Evolutionary conservation across 2,113 vertebrate genomes (phyloP).

Genomic region (Saimiri boliviensis): DNA sequence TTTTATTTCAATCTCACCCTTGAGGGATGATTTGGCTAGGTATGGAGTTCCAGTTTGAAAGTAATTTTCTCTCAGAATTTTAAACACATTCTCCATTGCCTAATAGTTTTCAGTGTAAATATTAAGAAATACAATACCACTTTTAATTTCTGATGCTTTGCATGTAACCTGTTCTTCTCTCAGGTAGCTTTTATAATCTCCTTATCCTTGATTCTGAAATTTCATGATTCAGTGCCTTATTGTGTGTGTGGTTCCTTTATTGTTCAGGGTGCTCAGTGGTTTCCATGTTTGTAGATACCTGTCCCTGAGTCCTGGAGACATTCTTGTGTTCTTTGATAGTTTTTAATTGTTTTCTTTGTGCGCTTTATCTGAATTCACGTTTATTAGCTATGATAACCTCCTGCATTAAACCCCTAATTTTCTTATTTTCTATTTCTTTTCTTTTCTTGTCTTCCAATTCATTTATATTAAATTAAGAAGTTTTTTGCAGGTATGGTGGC

Average conservation of each 20-base stretch:
- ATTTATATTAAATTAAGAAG: neutral
- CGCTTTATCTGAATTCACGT: neutral
- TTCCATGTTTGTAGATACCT: neutral
- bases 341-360: neutral
- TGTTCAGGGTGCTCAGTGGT: neutral
- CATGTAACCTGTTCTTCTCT: conserved; percentile 34
- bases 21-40: conserved; percentile 64
- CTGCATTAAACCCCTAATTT: neutral
- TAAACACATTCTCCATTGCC: conserved; percentile 61
- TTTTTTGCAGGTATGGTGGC: neutral
- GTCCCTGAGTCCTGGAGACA: neutral
- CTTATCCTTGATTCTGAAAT: neutral
- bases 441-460: neutral
- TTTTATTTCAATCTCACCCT: conserved; percentile 64
- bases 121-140: conserved; percentile 32
- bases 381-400: neutral
- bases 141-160: conserved; percentile 53
- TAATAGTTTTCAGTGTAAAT: conserved; percentile 56
- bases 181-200: conserved; percentile 11
- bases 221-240: neutral
- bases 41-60: conserved; percentile 71
- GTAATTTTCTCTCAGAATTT: conserved; percentile 61
- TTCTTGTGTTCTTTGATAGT: neutral
- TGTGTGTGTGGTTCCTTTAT: neutral
- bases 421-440: neutral